Conservation (phyloP, 2,113 vertebrate species). For the Pitta sordida region DNA sequence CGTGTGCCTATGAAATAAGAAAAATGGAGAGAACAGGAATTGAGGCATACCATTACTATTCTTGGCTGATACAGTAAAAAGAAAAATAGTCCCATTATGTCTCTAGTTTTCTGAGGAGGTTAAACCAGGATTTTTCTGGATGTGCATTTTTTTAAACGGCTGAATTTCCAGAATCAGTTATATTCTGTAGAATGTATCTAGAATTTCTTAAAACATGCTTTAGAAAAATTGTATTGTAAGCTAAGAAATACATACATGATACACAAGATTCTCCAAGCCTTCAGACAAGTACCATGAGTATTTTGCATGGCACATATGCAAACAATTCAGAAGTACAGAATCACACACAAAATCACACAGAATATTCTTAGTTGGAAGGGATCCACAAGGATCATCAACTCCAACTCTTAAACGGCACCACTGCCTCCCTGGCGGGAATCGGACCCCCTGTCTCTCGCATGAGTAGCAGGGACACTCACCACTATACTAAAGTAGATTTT, state of each 20-base stretch:
- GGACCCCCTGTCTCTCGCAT: no score
- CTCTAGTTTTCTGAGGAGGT: not conserved
- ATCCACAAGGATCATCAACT: no score
- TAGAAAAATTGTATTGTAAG: not conserved
- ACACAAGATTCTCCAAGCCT: not conserved
- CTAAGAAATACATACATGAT: not conserved
- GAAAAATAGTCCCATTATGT: not conserved
- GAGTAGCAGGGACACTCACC: no score
- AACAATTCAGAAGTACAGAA: not conserved
- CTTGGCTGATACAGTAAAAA: not conserved
- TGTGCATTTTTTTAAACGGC: not conserved
- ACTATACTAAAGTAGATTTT: no score
- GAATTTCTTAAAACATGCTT: not conserved
- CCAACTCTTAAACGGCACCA: no score
- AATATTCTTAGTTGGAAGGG: no score
- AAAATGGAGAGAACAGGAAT: not conserved
- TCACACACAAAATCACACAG: no score
- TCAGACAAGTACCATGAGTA: not conserved
- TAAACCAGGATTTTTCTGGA: not conserved
- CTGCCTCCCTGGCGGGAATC: no score
- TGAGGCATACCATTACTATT: not conserved
- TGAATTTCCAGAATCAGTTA: not conserved
- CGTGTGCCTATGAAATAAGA: not conserved
- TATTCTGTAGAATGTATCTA: not conserved
- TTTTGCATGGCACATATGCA: not conserved